Evolutionary conservation across 2,888 invertebrate genomes (phyloP).

Genomic region (Hirtodrosophila alboralis): DNA sequence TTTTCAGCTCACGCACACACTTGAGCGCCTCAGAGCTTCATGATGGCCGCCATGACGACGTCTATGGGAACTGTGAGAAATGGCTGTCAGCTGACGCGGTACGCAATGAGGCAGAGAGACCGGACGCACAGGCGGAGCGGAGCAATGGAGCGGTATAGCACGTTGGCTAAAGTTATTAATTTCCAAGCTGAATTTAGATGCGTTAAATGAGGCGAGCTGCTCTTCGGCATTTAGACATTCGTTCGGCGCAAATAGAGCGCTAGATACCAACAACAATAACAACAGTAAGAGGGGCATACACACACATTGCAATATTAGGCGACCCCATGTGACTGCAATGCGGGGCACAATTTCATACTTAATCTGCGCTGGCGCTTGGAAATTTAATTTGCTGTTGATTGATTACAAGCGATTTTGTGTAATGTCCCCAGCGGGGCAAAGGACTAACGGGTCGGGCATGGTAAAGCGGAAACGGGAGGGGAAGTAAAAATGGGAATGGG

Average conservation of each 20-base stretch:
- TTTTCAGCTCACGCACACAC: conserved; percentile 73
- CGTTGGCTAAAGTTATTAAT: conserved; percentile 64
- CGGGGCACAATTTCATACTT: conserved; percentile 69
- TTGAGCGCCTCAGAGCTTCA: conserved; percentile 23
- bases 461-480: not conserved
- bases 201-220: conserved; percentile 57
- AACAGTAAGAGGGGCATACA: not conserved
- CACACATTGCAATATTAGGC: conserved; percentile 20
- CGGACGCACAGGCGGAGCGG: not conserved
- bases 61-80: conserved; percentile 65
- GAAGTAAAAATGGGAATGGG: conserved; percentile 7
- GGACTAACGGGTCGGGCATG: not conserved
- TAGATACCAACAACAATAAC: conserved; percentile 17
- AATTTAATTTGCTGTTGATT: conserved; percentile 81
- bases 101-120: no score
- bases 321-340: conserved; percentile 36
- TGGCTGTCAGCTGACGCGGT: conserved; percentile 43
- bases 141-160: conserved; percentile 21
- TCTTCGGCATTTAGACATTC: conserved; percentile 45
- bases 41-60: conserved; percentile 56
- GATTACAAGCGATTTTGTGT: conserved; percentile 75
- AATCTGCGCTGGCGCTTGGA: conserved; percentile 71
- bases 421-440: conserved; percentile 60
- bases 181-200: conserved; percentile 54
- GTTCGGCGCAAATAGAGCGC: conserved; percentile 34